Percentiles rank a stretch among this genome's conserved stretches.
These are phyloP conservation scores for Sacculina carcini DNA, from an alignment of 2,888 invertebrate species.

Conservation along the genomic window DNA sequence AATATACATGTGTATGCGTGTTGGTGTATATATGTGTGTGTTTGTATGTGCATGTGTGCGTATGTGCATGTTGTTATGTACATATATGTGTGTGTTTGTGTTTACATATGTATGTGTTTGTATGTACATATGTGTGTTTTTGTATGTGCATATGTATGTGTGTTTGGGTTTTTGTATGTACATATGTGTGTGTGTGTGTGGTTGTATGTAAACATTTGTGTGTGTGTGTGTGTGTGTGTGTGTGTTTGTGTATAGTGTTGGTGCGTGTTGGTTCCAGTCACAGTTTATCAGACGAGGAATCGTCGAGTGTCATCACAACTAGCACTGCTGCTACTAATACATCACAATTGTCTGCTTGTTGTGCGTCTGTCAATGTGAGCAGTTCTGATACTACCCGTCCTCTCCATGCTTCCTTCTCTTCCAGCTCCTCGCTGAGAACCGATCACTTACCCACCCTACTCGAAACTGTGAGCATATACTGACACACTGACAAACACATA, in stretches of 20 bases:
- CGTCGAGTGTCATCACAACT: constrained; percentile 10
- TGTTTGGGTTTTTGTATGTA: background rate
- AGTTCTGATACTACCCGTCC: too few relatives aligned
- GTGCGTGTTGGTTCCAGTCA: background rate
- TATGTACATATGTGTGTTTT: background rate
- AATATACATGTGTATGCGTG: background rate
- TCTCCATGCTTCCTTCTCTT: too few relatives aligned
- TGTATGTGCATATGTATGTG: background rate
- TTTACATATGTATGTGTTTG: background rate
- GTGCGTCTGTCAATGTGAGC: too few relatives aligned
- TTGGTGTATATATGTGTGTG: background rate
- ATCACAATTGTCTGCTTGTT: too few relatives aligned
- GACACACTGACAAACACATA: too few relatives aligned
- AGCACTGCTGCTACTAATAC: too few relatives aligned
- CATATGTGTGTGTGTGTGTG: background rate
- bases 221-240: too few relatives aligned
- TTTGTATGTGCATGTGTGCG: background rate
- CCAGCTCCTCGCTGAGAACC: too few relatives aligned
- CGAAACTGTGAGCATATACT: too few relatives aligned
- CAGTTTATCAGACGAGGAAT: constrained; percentile 8
- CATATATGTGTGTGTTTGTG: background rate
- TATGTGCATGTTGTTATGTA: background rate
- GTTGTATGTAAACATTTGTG: too few relatives aligned
- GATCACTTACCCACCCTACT: too few relatives aligned
- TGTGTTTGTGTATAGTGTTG: too few relatives aligned